Evolutionary conservation across 2,797 vertebrate genomes (phyloP), one percentile per base, ranked within the genome.

Genomic region (Myotis pilosus): DNA sequence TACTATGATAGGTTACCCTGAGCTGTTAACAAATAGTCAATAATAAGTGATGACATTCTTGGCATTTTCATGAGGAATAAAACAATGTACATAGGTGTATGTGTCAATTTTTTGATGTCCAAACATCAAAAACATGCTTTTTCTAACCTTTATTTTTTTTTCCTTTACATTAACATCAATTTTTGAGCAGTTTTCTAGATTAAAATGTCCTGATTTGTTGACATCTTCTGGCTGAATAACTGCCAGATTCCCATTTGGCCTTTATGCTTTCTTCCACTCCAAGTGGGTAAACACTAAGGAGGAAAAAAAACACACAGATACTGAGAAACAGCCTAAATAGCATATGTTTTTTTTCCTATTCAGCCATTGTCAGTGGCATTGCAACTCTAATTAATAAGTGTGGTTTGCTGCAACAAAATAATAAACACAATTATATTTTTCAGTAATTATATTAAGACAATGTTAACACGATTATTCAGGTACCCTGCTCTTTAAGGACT

Each of bases 131-230:
- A 82, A 94, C 78, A 60, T 71, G 49, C 76, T 91, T 90, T 94
- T 89, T 75, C 81, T 96, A 95, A 96, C 81, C 92, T 97, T 97
- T 94, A 79, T 62, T 95, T 88, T 92, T 93, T 89, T 93, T 89
- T 16, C 30, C 38, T 78, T 94, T 94, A 36, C 84, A 85, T 85
- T 95, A 93, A 96, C 90, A 93, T 92, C 92, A 96, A 93, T 95
- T 96, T 97, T 95, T 81, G 44, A 96, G 78, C 78, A 88, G 62
- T 95, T 95, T 93, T 92, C 92, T 90, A 85, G 69, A 74, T 92
- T 72, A 94, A 95, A 91, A 19, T 71, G 80, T 95, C 22, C 80
- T 95, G 84, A 94, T 95, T 95, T 92, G 92, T 95, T 96, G 92
- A 95, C 93, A 95, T 93, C 74, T 95, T 96, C 92, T 53, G 38